Base-by-base conservation (phyloP, 2,113 vertebrate genomes). In the Vanacampus margaritifer region DNA sequence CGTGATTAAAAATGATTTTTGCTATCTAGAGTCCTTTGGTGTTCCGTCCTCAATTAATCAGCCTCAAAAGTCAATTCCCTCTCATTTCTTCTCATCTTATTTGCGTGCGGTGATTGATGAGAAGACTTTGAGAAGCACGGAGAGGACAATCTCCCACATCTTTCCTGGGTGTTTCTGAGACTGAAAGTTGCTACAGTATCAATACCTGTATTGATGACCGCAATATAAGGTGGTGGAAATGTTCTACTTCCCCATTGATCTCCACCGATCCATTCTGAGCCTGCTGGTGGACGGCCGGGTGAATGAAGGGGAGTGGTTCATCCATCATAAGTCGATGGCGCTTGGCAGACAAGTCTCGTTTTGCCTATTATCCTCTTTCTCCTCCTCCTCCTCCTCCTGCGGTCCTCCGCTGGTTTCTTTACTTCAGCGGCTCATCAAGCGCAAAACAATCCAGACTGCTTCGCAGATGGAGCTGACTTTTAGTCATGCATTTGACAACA, bases 221-320 rank as follows among this genome's bases (percentile, higher is more conserved):
- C 82, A 76, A 75, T 75, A 69, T 73, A 76, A 81, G 75, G 78
- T 50, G 64, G 69, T 84, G 84, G 82, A 86, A 86, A 84, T 68
- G 84, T 86, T 83, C 80, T 75, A 65, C 82, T 85, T 76, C 74
- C 74, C 45, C 73, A 86, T 88, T 74, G 85, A 90, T 90, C 78
- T 32, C 53, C 67, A 75, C 79, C 74, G 78, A 82, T 88, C 85
- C 81, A 87, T 89, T 84, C 82, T 81, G 69, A 84, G 83, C 68
- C 37, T 69, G 76, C 87, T 79, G 75, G 69, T 71, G 46, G 79
- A 81, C 70, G 16, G 63, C 72, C 17, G 39, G 63, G 69, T 85
- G 84, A 86, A 83, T 74, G 85, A 83, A 71, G 57, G 56, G 67
- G 78, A 84, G 64, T 1, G 60, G 48, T 54, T 62, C 67, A 86